Base-by-base conservation (phyloP, 2,797 vertebrate species). In the Sebastes itinus region DNA sequence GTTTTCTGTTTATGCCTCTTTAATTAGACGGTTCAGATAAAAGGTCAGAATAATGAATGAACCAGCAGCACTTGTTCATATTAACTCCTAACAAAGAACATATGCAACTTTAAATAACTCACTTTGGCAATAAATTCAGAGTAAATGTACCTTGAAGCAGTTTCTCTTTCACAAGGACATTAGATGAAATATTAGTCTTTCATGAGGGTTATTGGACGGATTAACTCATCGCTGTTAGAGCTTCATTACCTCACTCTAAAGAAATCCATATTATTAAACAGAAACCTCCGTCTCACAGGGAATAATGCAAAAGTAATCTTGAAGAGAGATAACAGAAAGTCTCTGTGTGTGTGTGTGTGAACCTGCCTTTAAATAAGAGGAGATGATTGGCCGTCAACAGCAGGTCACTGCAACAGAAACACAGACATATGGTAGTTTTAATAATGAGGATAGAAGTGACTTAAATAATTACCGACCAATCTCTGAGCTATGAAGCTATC, bases 161-260 rank as follows among this genome's bases (percentile, higher is more conserved):
- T 16, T 8, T 64, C 49, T 64, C 14, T 13, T 42, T 54, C 46
- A 61, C 23, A 33, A 56, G 42, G 42, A 65, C 58, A 38, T 60
- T 23, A 25, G 25, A 64, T 54, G 1, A n/a, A 63, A 82, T 61
- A 46, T 74, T 59, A 46, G 72, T 81, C 38, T 70, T 69, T 42
- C 7, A 30, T 59, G 14, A 75, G 46, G 1, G 12, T 67, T 56
- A 56, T 58, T 70, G 67, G 25, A 68, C 55, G 28, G 52, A 42
- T 68, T 27, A 70, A 42, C 2, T n/a, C 10, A 6, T 12, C 42
- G 32, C n/a, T 59, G 60, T 70, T 35, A 46, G 27, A 20, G 58
- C 61, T 69, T 78, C 75, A 86, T 86, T 80, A 86, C 72, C 38
- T 16, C 54, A 28, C 70, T 75, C 80, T 64, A 56, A 76, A 70